A percentile compares a stretch with the other conserved stretches of the same genome.
Evolutionary conservation across 2,113 vertebrate genomes (phyloP).

Genomic region (Struthidea cinerea): DNA sequence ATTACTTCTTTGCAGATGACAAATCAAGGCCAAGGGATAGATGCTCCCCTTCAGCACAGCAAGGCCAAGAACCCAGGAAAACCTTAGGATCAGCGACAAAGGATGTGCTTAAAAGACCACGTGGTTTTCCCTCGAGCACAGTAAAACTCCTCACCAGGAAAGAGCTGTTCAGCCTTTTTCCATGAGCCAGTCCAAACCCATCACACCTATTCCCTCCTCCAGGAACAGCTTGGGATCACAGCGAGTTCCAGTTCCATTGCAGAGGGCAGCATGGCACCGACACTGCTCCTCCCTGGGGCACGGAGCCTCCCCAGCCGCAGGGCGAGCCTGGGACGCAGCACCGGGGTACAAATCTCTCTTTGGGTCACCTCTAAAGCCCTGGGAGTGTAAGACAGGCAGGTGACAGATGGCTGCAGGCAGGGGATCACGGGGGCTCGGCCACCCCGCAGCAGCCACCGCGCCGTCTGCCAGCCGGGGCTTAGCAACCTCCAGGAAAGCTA

Average conservation of each 20-base stretch:
- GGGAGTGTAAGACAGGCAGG: neutral
- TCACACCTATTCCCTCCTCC: neutral
- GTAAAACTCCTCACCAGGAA: neutral
- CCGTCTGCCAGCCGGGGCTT: neutral
- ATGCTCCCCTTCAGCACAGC: neutral
- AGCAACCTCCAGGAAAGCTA: neutral
- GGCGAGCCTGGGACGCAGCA: neutral
- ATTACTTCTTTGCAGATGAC: neutral
- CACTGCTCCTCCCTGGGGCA: neutral
- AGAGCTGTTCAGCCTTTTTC: neutral
- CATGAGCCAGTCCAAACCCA: neutral
- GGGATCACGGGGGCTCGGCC: neutral
- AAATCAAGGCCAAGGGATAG: neutral
- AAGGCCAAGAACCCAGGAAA: neutral
- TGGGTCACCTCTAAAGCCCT: neutral
- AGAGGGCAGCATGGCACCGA: neutral
- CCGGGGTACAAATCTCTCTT: neutral
- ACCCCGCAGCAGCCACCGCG: neutral
- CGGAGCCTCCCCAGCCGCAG: neutral
- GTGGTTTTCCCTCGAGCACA: neutral
- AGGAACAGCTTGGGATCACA: neutral
- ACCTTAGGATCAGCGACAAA: neutral
- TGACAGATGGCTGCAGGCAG: slow-evolving; percentile 41
- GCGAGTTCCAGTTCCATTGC: neutral
- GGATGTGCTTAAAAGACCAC: neutral